phyloP scores from a whole-genome alignment of 2,797 vertebrate species.

The Acropternis orthonyx region DNA sequence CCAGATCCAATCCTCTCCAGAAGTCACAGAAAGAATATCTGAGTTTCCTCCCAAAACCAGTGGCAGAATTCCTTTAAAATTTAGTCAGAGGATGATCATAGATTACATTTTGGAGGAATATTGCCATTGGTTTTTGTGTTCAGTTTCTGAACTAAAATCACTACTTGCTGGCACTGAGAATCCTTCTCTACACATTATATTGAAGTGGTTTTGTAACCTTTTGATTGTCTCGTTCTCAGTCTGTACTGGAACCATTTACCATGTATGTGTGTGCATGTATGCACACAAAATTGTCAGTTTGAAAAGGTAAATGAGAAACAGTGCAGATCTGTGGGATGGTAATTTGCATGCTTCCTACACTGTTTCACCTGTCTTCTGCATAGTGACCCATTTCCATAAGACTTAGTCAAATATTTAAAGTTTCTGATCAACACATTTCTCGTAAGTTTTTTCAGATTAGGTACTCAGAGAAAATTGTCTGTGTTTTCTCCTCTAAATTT shows the following conservation, averaged over 20 bases:
- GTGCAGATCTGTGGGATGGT: neutral
- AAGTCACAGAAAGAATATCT: neutral
- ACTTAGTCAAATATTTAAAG: neutral
- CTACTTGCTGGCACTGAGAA: neutral
- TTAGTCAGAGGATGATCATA: neutral
- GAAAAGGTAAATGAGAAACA: neutral
- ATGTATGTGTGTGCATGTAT: accelerated
- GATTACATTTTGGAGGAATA: neutral
- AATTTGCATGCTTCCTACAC: neutral
- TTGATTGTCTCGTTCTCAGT: accelerated
- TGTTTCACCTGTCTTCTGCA: neutral
- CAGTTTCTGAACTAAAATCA: neutral
- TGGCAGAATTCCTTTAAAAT: neutral
- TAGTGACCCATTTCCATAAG: neutral
- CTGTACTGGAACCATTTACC: neutral
- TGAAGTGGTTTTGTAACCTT: neutral
- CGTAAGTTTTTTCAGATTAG: neutral
- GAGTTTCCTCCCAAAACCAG: neutral
- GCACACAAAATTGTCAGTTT: neutral
- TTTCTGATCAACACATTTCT: neutral
- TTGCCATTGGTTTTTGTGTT: neutral
- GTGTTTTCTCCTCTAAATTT: neutral
- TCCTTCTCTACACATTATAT: neutral
- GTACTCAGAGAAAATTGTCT: neutral
- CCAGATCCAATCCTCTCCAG: neutral